Base-by-base conservation (phyloP, 1,140 invertebrate species). In the Teleopsis dalmanni region DNA sequence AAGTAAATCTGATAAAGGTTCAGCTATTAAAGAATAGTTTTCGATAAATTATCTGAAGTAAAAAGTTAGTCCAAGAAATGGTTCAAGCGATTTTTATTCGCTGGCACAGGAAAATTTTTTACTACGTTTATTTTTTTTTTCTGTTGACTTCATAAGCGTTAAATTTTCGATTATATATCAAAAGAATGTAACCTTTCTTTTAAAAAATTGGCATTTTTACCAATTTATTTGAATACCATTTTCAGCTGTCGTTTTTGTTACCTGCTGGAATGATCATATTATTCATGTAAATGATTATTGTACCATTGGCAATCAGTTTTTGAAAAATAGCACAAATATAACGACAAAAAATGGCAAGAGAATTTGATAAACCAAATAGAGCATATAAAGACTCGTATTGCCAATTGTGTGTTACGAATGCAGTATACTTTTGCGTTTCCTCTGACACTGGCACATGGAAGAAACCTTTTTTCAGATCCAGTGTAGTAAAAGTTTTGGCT, bases 301-400 rank as follows among this genome's bases (percentile, higher is more conserved):
- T 29, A 44, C 26, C 26, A 16, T 44, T 25, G 3, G 6, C 13
- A 29, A 44, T 44, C 5, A 44, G 21, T 6, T 29, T 14, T 13
- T 3, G 3, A 7, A 44, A 44, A n/a, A 18, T 14, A 4, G 27
- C 16, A 16, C 13, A n/a, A 8, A 44, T 44, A 44, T 26, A 44
- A 9, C 42, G 25, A n/a, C 13, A 14, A 33, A 44, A 44, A 9
- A 44, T 27, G 7, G 60, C 47, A 0, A 72, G 64, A 0, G 70
- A 61, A 53, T 72, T 75, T 8, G 50, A 54, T 2, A 76, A 49
- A 22, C 74, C 74, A 55, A 75, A 76, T 13, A 70, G 72, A 51
- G 75, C 60, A 46, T 60, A 54, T 0, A 56, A 42, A 48, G 57
- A 76, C 47, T 74, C 73, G 48, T 73, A 78, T 34, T 65, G 64